Conservation (phyloP, 2,888 invertebrate species). For the Netelia virgata region DNA sequence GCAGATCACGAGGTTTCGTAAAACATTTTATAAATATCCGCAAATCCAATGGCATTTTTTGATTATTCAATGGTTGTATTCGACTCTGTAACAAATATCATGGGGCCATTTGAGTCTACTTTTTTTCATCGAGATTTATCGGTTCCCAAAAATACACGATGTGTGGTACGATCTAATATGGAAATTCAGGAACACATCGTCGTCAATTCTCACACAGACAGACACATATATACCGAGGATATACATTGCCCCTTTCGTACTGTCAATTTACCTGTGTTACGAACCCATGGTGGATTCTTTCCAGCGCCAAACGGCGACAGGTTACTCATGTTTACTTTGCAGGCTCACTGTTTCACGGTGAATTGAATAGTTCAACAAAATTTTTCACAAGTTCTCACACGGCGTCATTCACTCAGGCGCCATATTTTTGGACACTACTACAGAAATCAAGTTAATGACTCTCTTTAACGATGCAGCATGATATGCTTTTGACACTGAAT, state of each 20-base stretch:
- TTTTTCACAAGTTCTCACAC: slow-evolving; percentile 63
- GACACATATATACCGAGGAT: slow-evolving; percentile 15
- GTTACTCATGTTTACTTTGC: slow-evolving; percentile 84
- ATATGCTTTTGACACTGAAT: not conserved
- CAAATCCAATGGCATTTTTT: not conserved
- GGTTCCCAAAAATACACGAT: slow-evolving; percentile 31
- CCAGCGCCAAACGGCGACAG: slow-evolving; percentile 87
- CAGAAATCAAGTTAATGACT: slow-evolving; percentile 31
- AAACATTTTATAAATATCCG: not conserved
- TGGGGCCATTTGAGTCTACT: not conserved
- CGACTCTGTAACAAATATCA: not conserved
- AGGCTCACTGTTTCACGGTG: slow-evolving; percentile 31
- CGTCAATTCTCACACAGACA: slow-evolving; percentile 28
- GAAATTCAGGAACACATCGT: slow-evolving; percentile 48
- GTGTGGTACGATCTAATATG: slow-evolving; percentile 24
- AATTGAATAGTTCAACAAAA: slow-evolving; percentile 65
- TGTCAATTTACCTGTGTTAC: slow-evolving; percentile 85
- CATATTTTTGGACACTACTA: slow-evolving; percentile 75
- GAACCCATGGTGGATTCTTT: slow-evolving; percentile 94
- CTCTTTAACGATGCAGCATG: not conserved
- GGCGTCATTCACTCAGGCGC: slow-evolving; percentile 82
- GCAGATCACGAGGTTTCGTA: not conserved
- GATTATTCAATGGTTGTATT: not conserved
- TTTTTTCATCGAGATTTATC: not conserved
- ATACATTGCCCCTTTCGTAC: slow-evolving; percentile 17